Percentiles rank a stretch among this genome's conserved stretches.
phyloP scores from a whole-genome alignment of 2,888 invertebrate species.

The Athalia cordata region DNA sequence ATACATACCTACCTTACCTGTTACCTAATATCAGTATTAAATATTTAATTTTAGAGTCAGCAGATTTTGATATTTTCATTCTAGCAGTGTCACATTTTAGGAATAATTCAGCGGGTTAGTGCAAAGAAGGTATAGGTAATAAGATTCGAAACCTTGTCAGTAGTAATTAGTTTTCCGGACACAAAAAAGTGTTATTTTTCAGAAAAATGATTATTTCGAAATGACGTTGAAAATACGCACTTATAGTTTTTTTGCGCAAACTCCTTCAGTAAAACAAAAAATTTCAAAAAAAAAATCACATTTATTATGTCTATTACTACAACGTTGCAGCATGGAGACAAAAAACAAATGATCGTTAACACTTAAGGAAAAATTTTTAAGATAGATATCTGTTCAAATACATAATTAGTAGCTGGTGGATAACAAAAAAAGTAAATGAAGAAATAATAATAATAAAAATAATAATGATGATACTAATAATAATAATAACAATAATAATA shows the following conservation, averaged over 20 bases:
- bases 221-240: too few species aligned
- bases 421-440: conserved; percentile 1
- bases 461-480: not conserved
- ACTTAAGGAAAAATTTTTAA: conserved; percentile 21
- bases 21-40: conserved; percentile 20
- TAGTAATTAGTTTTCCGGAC: too few species aligned
- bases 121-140: too few species aligned
- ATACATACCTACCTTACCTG: not conserved
- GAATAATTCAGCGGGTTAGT: not conserved
- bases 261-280: not conserved
- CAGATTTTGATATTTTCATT: conserved; percentile 44
- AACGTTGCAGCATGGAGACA: not conserved
- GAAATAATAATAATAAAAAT: not conserved
- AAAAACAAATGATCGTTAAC: conserved; percentile 17
- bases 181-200: too few species aligned
- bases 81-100: conserved; percentile 32
- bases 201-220: too few species aligned
- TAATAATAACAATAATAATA: too few species aligned
- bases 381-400: conserved; percentile 32
- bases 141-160: too few species aligned
- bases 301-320: conserved; percentile 6
- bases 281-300: not conserved
- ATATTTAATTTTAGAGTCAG: conserved; percentile 29
- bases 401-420: conserved; percentile 34
- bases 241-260: too few species aligned